Evolutionary conservation across 2,797 vertebrate genomes (phyloP).

Genomic region (Champsocephalus esox): DNA sequence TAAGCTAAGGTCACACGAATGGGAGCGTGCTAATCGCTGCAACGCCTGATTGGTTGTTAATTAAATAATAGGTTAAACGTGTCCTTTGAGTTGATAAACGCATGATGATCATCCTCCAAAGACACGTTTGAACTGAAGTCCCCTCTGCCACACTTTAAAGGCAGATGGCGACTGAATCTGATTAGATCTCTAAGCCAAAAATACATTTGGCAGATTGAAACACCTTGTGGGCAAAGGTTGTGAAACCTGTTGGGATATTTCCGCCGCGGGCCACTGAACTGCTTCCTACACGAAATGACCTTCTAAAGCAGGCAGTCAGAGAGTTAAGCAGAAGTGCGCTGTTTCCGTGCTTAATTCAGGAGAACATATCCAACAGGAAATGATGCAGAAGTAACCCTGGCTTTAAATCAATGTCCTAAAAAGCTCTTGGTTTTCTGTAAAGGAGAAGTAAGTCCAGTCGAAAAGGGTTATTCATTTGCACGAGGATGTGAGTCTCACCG

Average conservation of each 20-base stretch:
- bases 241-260: slow-evolving; percentile 48
- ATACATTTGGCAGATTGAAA: slow-evolving; percentile 47
- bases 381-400: background rate
- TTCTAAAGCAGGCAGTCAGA: slow-evolving; percentile 28
- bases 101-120: slow-evolving; percentile 11
- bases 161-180: slow-evolving; percentile 6
- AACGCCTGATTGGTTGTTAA: too few species aligned
- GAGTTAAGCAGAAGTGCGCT: slow-evolving; percentile 37
- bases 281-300: slow-evolving; percentile 50
- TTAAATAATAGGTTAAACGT: background rate
- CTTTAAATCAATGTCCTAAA: background rate
- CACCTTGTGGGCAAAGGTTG: slow-evolving; percentile 12
- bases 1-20: too few species aligned
- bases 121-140: background rate
- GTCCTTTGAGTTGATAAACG: slow-evolving; percentile 11
- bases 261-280: slow-evolving; percentile 20
- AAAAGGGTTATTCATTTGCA: slow-evolving; percentile 46
- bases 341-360: slow-evolving; percentile 17
- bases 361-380: background rate
- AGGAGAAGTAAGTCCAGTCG: slow-evolving; percentile 7
- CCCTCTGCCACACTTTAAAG: background rate
- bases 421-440: background rate
- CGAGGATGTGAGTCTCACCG: slow-evolving; percentile 47
- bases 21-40: too few species aligned
- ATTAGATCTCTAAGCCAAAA: slow-evolving; percentile 25